These are phyloP conservation scores for Conus ventricosus DNA, from an alignment of 1,140 invertebrate genomes.

Conservation along the genomic window DNA sequence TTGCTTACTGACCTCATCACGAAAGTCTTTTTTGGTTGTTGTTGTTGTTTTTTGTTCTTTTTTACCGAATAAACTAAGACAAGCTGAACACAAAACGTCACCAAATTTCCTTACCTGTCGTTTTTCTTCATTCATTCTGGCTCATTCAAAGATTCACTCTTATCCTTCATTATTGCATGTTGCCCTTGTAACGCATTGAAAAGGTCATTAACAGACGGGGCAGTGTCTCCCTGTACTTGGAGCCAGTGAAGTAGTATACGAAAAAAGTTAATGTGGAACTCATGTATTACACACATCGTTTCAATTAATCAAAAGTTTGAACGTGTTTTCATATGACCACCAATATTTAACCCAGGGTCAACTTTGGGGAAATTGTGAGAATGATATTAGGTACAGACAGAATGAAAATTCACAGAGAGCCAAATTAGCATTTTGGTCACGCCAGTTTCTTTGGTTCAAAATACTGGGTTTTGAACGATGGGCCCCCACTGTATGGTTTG, in stretches of 20 bases:
- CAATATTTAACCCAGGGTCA: not conserved
- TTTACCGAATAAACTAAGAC: no score
- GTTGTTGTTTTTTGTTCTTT: no score
- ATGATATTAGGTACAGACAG: not conserved
- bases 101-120: no score
- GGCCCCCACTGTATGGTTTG: not conserved
- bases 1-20: no score
- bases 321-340: not conserved
- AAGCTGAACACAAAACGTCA: no score
- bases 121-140: no score
- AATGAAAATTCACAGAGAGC: not conserved
- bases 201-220: not conserved
- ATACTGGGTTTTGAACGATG: not conserved
- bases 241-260: conserved; percentile 17
- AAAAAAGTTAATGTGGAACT: not conserved
- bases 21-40: no score
- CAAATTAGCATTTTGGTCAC: not conserved
- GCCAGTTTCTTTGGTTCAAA: not conserved
- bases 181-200: no score
- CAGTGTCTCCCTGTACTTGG: conserved; percentile 4
- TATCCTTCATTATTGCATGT: no score
- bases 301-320: not conserved
- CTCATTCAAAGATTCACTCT: no score
- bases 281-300: not conserved
- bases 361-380: not conserved